A percentile compares a stretch with the other conserved stretches of the same genome.
These are phyloP conservation scores for Umimayanthus kanabou DNA, from an alignment of 92 coral and sea anemone genomes.

Conservation along the genomic window DNA sequence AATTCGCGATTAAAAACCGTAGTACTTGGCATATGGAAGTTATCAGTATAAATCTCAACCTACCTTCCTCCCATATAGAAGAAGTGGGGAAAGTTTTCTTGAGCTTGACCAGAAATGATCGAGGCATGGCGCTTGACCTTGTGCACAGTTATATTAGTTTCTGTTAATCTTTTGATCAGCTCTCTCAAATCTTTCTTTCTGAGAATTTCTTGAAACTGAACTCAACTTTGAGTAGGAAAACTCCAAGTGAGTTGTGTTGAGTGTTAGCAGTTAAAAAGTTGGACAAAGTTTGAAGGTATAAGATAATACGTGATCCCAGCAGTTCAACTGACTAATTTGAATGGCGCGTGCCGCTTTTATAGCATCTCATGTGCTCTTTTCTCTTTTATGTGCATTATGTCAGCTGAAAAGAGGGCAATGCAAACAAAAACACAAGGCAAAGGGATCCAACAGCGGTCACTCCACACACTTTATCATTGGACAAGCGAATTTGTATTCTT, in stretches of 20 bases:
- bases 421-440: slow-evolving; percentile 94
- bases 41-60: slow-evolving; percentile 19
- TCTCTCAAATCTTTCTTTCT: slow-evolving; percentile 23
- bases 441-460: slow-evolving; percentile 87
- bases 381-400: slow-evolving; percentile 89
- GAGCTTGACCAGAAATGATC: slow-evolving; percentile 96
- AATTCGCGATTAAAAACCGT: neutral
- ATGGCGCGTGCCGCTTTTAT: slow-evolving; percentile 99
- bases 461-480: slow-evolving; percentile 66
- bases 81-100: slow-evolving; percentile 72
- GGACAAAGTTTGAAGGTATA: slow-evolving; percentile 34
- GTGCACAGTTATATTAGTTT: slow-evolving; percentile 57
- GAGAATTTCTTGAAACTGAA: slow-evolving; percentile 17
- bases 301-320: slow-evolving; percentile 47
- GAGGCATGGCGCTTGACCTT: slow-evolving; percentile 86
- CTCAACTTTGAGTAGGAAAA: slow-evolving; percentile 24
- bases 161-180: slow-evolving; percentile 62
- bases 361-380: slow-evolving; percentile 98
- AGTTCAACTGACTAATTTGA: slow-evolving; percentile 88
- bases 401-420: slow-evolving; percentile 99
- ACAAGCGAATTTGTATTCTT: slow-evolving; percentile 48
- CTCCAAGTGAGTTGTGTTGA: slow-evolving; percentile 25
- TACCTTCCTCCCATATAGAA: slow-evolving; percentile 79
- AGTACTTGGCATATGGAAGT: neutral
- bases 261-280: slow-evolving; percentile 20